A percentile compares a stretch with the other conserved stretches of the same genome.
phyloP scores from a whole-genome alignment of 2,888 invertebrate genomes.

The Apamea epomidion region DNA sequence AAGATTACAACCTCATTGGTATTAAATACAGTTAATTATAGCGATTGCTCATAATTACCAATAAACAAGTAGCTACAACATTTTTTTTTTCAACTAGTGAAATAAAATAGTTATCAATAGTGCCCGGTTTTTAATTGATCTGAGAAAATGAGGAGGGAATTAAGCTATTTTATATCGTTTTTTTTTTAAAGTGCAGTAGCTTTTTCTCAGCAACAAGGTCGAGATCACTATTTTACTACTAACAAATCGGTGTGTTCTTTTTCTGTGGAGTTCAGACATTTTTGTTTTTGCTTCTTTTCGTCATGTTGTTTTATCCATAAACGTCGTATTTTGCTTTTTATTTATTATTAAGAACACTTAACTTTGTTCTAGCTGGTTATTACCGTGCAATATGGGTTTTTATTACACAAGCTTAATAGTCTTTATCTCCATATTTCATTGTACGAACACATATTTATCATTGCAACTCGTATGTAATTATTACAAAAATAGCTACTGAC shows the following conservation, averaged over 20 bases:
- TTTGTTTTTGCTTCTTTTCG: constrained; percentile 21
- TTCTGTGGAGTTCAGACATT: constrained; percentile 15
- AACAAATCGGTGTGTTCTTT: constrained; percentile 43
- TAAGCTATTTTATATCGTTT: constrained; percentile 37
- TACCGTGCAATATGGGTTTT: constrained; percentile 40
- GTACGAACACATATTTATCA: constrained; percentile 57
- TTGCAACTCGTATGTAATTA: constrained; percentile 77
- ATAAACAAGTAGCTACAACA: constrained; percentile 63
- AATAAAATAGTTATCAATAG: constrained; percentile 52
- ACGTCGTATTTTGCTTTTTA: constrained; percentile 26
- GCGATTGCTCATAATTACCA: constrained; percentile 73
- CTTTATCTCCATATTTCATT: constrained; percentile 42
- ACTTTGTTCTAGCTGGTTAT: constrained; percentile 36
- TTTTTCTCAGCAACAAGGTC: constrained; percentile 39
- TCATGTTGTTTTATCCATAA: constrained; percentile 17
- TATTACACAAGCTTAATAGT: constrained; percentile 25
- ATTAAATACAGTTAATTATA: constrained; percentile 78
- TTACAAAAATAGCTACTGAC: constrained; percentile 86
- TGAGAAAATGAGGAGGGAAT: constrained; percentile 49
- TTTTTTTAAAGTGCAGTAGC: constrained; percentile 56
- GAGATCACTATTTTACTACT: constrained; percentile 52
- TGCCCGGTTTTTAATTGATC: constrained; percentile 60
- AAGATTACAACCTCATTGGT: constrained; percentile 75
- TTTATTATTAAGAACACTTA: constrained; percentile 23
- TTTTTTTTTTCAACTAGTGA: constrained; percentile 51